phyloP scores from a whole-genome alignment of 2,888 invertebrate species.

The Ellobium chinense region DNA sequence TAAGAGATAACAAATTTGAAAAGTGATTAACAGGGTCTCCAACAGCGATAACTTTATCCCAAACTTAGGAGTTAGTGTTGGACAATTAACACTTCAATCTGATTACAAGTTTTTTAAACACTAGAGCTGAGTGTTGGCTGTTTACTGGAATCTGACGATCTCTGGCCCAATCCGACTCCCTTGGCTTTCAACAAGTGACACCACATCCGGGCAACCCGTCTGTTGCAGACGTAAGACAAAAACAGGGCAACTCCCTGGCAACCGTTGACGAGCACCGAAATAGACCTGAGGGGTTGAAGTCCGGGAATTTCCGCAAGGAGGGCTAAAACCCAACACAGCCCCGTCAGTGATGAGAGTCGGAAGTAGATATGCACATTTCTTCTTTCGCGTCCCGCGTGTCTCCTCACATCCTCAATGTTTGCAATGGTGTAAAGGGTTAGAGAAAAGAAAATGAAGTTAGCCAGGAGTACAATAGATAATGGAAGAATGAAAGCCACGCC shows the following conservation, averaged over 20 bases:
- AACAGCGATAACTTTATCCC: too few species aligned
- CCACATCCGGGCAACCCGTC: conserved; percentile 56
- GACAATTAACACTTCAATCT: too few species aligned
- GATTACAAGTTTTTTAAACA: too few species aligned
- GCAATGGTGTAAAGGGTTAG: conserved; percentile 54
- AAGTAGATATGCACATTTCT: conserved; percentile 57
- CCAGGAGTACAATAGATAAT: conserved; percentile 48
- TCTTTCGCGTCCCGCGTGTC: conserved; percentile 48
- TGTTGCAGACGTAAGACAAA: conserved; percentile 58
- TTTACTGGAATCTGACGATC: not conserved
- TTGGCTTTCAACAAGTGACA: conserved; percentile 4
- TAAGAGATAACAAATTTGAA: too few species aligned
- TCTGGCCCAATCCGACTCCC: not conserved
- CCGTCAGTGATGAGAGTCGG: conserved; percentile 61
- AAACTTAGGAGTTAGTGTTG: too few species aligned
- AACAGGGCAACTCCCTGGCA: conserved; percentile 64
- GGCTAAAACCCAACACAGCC: conserved; percentile 64
- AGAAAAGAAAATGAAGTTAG: conserved; percentile 57
- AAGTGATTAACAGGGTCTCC: too few species aligned
- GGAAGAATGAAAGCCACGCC: conserved; percentile 58
- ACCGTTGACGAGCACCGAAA: conserved; percentile 58
- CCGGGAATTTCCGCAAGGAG: conserved; percentile 59
- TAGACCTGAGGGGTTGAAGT: conserved; percentile 54
- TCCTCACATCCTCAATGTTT: conserved; percentile 14
- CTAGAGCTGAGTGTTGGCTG: not conserved